These are phyloP conservation scores for Parotocinclus haroldoi DNA, from an alignment of 2,797 vertebrate species.

Conservation along the genomic window DNA sequence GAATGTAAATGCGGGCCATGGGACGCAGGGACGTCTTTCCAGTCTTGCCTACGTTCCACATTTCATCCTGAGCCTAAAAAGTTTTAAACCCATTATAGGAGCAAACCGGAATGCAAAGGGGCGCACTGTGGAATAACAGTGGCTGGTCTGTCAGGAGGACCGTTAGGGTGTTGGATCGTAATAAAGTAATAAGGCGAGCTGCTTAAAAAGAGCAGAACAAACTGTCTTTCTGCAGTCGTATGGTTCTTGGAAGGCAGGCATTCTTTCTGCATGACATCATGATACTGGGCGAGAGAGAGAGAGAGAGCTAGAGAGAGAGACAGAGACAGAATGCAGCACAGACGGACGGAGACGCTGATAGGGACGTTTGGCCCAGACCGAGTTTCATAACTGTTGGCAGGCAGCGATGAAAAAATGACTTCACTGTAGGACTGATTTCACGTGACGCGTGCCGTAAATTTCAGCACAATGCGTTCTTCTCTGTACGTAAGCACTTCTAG, in stretches of 20 bases:
- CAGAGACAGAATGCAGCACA: background rate
- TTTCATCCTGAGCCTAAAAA: too few species aligned
- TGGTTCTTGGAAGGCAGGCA: constrained; percentile 26
- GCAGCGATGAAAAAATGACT: background rate
- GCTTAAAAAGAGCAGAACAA: background rate
- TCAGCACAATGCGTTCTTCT: too few species aligned
- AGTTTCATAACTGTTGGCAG: constrained; percentile 10
- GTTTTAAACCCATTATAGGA: too few species aligned
- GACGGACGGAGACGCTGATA: constrained; percentile 8
- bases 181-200: background rate
- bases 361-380: background rate
- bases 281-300: too few species aligned
- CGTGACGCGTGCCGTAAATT: too few species aligned
- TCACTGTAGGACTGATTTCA: too few species aligned
- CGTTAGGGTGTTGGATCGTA: background rate
- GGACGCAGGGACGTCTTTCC: too few species aligned
- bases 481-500: too few species aligned
- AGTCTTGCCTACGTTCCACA: too few species aligned
- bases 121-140: background rate
- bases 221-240: background rate
- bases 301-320: too few species aligned
- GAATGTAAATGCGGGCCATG: too few species aligned
- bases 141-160: background rate
- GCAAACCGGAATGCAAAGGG: too few species aligned
- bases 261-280: constrained; percentile 27